Conservation (phyloP, 2,888 invertebrate species). For the Polietes domitor region DNA sequence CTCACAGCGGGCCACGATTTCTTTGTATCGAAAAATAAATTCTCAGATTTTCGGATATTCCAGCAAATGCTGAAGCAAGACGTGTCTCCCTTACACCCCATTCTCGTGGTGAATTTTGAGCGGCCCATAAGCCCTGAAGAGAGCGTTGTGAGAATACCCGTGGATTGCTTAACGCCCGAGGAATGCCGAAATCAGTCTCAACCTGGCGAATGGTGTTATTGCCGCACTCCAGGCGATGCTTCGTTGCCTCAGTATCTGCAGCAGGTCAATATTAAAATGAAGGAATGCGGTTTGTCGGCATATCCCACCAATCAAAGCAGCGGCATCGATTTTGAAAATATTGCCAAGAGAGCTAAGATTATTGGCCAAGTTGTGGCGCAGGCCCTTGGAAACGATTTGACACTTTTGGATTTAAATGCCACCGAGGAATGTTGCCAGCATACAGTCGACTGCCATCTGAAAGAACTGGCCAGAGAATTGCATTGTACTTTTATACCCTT, state of each 20-base stretch:
- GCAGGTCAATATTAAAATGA: slow-evolving; percentile 70
- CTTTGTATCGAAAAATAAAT: slow-evolving; percentile 74
- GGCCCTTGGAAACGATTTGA: slow-evolving; percentile 70
- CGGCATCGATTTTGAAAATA: slow-evolving; percentile 75
- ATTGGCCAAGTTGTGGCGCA: slow-evolving; percentile 82
- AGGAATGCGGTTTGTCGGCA: slow-evolving; percentile 71
- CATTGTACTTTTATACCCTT: slow-evolving; percentile 83
- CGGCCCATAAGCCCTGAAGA: slow-evolving; percentile 66
- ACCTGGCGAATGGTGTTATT: slow-evolving; percentile 72
- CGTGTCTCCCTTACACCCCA: slow-evolving; percentile 75
- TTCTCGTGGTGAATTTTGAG: slow-evolving; percentile 76
- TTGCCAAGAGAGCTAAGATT: slow-evolving; percentile 76
- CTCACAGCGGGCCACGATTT: slow-evolving; percentile 81
- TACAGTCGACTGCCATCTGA: slow-evolving; percentile 81
- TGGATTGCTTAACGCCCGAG: slow-evolving; percentile 57
- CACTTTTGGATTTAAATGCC: slow-evolving; percentile 73
- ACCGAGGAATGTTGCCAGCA: slow-evolving; percentile 82
- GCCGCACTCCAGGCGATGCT: slow-evolving; percentile 74
- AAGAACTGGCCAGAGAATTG: slow-evolving; percentile 81
- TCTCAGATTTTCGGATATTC: slow-evolving; percentile 74
- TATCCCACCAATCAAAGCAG: slow-evolving; percentile 70
- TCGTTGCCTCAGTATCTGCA: slow-evolving; percentile 71
- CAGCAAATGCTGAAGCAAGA: slow-evolving; percentile 72
- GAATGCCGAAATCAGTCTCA: background rate
- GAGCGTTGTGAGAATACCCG: slow-evolving; percentile 69